Evolutionary conservation across 35 echinoderm and acorn worm species (phyloP).

Genomic region (Strongylocentrotus purpuratus): DNA sequence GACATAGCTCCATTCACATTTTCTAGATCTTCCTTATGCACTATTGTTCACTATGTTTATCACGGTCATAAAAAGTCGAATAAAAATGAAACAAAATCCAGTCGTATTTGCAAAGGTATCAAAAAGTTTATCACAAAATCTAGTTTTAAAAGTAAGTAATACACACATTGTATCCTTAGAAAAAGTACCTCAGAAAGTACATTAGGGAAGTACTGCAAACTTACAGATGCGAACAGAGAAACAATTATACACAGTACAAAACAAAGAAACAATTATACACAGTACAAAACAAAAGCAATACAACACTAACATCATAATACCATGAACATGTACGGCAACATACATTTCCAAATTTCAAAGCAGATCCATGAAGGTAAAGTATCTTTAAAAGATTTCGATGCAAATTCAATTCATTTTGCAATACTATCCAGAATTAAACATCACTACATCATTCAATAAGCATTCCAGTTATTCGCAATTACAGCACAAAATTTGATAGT

Average conservation of each 20-base stretch:
- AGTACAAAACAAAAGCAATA: conserved; percentile 5
- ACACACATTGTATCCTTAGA: background rate
- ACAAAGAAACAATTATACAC: background rate
- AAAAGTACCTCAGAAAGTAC: background rate
- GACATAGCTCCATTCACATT: no score
- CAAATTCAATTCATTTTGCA: background rate
- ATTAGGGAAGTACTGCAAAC: background rate
- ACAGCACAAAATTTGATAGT: background rate
- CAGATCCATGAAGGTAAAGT: background rate
- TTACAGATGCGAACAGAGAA: background rate
- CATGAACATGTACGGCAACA: background rate
- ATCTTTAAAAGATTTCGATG: no score
- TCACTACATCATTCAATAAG: background rate
- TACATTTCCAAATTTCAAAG: background rate
- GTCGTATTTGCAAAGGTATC: background rate
- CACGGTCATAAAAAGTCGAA: background rate
- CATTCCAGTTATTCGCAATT: background rate
- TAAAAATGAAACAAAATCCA: background rate
- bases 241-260: background rate
- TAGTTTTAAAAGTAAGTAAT: background rate
- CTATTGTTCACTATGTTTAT: no score
- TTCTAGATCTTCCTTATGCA: no score
- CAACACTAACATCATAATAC: background rate
- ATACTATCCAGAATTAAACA: background rate
- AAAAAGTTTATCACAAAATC: conserved; percentile 17